Conservation (phyloP, 1,140 invertebrate species). For the Brachionus sp. region DNA sequence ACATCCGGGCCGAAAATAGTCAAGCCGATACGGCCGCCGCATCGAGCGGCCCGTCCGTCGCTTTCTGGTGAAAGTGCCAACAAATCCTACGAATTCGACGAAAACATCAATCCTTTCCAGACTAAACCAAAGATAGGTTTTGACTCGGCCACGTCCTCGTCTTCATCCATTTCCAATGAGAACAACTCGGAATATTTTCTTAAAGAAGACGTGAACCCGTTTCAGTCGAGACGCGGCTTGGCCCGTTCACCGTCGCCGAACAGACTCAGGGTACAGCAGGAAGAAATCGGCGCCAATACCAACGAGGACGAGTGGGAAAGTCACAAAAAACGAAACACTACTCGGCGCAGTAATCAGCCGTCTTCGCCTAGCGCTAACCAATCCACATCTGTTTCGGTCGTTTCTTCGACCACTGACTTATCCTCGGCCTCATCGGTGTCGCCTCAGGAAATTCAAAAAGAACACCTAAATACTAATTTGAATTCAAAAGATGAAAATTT, state of each 20-base stretch:
- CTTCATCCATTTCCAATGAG: conserved; percentile 24
- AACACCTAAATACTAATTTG: neutral
- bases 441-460: neutral
- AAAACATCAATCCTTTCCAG: conserved; percentile 6
- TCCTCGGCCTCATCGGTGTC: neutral
- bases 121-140: neutral
- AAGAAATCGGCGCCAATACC: neutral
- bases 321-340: conserved; percentile 9
- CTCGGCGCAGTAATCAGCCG: neutral
- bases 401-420: conserved; percentile 10
- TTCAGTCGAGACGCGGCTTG: neutral
- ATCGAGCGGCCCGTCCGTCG: neutral
- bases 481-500: neutral
- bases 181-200: neutral
- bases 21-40: neutral
- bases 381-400: neutral
- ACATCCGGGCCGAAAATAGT: neutral
- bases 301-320: conserved; percentile 33
- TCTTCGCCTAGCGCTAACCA: neutral
- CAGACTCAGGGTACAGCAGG: neutral
- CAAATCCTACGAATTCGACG: neutral
- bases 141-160: conserved; percentile 12
- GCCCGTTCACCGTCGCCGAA: neutral
- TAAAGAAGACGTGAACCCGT: conserved; percentile 17
- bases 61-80: neutral